Conservation (phyloP, 2,113 vertebrate species). For the Monopterus albus region DNA sequence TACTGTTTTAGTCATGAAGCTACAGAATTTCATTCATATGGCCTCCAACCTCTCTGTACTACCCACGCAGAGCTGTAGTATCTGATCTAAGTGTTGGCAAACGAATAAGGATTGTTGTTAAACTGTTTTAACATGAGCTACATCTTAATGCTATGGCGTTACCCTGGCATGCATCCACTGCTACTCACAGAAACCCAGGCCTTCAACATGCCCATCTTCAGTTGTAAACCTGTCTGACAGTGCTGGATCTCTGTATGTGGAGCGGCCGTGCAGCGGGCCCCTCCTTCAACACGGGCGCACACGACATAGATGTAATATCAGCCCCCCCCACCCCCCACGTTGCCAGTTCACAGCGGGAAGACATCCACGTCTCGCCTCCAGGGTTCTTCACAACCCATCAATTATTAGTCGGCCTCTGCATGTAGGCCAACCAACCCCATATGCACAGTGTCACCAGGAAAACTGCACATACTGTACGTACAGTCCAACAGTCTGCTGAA, state of each 20-base stretch:
- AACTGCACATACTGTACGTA: background rate
- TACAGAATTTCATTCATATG: no score
- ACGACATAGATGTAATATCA: background rate
- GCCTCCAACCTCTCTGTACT: no score
- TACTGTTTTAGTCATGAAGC: no score
- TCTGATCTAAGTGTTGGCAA: no score
- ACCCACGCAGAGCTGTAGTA: no score
- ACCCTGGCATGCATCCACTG: no score
- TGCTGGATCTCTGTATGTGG: background rate
- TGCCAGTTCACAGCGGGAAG: slow-evolving; percentile 12
- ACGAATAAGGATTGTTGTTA: no score
- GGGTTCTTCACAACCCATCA: slow-evolving; percentile 32
- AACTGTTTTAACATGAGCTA: no score
- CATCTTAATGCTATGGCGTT: no score
- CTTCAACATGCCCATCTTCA: no score
- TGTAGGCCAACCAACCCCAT: slow-evolving; percentile 36
- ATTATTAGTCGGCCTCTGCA: slow-evolving; percentile 49
- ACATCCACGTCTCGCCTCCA: background rate
- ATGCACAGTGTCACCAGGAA: slow-evolving; percentile 2
- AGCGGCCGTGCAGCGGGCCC: background rate
- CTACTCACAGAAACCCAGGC: no score
- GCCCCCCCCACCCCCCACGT: background rate
- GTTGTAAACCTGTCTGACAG: no score
- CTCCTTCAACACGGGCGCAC: background rate
- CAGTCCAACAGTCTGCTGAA: background rate